Base-by-base conservation (phyloP, 2,888 invertebrate species). In the Eupithecia centaureata region DNA sequence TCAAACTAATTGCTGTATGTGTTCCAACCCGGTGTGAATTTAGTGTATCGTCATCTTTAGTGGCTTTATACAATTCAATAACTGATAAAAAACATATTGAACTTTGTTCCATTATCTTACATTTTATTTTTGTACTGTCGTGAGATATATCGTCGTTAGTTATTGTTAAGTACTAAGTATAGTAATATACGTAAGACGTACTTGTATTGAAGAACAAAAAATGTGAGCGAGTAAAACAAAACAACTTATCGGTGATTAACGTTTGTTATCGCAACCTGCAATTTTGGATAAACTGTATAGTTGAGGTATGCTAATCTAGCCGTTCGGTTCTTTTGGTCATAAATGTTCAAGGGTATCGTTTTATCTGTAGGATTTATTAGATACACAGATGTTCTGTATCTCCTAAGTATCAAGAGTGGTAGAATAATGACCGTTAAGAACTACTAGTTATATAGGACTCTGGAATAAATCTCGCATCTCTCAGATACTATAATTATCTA, bases 1-100 rank as follows among this genome's bases (percentile, higher is more conserved):
- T 83, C 79, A 81, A 78, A 62, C 62, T 80, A 79, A 82, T 82
- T 77, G 81, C 69, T 75, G 67, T 71, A 76, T 76, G 22, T 47
- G 22, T 47, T 47, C 75, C 81, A 79, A 73, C 73, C 66, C 27
- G 64, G 67, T 70, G 64, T 62, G 54, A 68, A 65, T 38, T 13
- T 64, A 35, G 56, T 61, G 63, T 68, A 64, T 61, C 13, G 18
- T 59, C 13, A 27, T 35, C 25, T 30, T 5, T 38, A 8, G n/a
- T 4, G 25, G 2, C 18, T 18, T 27, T 15, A 28, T 8, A 42
- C 52, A 13, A 27, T 15, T 25, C 5, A 4, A 13, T 51, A 13
- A 52, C n/a, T n/a, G n/a, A n/a, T n/a, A 27, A 13, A 15, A 25
- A 13, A 12, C 5, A 25, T 12, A 52, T 13, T 52, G 22, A 52